Evolutionary conservation across 2,888 invertebrate genomes (phyloP), one percentile per base, ranked within the genome.

Genomic region (Platycheirus albimanus): DNA sequence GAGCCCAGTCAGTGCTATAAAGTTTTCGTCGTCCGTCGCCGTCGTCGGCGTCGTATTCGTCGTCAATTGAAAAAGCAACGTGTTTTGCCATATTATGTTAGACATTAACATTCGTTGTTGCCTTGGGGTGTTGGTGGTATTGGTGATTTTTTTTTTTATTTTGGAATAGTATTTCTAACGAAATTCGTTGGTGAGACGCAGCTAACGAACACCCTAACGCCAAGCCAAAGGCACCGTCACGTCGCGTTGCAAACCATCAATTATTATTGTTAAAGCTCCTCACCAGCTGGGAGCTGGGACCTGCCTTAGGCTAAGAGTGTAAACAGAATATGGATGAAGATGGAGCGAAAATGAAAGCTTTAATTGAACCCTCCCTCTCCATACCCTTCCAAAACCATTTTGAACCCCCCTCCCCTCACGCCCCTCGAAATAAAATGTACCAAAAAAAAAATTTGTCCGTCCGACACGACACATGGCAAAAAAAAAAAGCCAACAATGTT

Each of bases 31-130:
- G 52, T n/a, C n/a, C n/a, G n/a, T n/a, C n/a, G n/a, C n/a, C n/a
- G n/a, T n/a, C n/a, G n/a, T n/a, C n/a, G n/a, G n/a, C n/a, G n/a
- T n/a, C n/a, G n/a, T n/a, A n/a, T n/a, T n/a, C n/a, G n/a, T n/a
- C n/a, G n/a, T n/a, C n/a, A n/a, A n/a, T n/a, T n/a, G n/a, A 51
- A 69, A 36, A 28, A 52, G 45, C 78, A 83, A 83, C 78, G 72
- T 83, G 83, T 74, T 78, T 69, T 83, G 63, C 52, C 30, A 15
- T 13, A 56, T 67, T 69, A 38, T 41, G 24, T 17, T 58, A 2
- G 28, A 10, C 30, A 36, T 43, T 36, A 3, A 49, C 7, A n/a
- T 83, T 78, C 83, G 83, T 61, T 67, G 66, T 77, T n/a, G n/a
- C n/a, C n/a, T n/a, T n/a, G n/a, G n/a, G n/a, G n/a, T n/a, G n/a